Evolutionary conservation across 2,888 invertebrate species (phyloP), one percentile per base, ranked within the genome.

Genomic region (Ptilodon capucinus): DNA sequence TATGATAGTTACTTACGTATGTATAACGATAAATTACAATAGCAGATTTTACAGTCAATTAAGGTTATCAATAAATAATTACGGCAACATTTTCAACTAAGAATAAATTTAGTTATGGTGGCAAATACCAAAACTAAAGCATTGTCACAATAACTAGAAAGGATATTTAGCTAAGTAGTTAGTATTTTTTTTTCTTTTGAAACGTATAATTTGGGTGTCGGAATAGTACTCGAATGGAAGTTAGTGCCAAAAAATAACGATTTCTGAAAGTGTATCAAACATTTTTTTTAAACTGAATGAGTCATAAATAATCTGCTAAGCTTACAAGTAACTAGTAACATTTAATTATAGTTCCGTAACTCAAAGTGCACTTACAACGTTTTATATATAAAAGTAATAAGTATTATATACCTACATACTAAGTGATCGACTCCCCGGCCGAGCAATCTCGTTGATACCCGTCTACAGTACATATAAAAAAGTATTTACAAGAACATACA

Each of bases 401-500:
- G 81, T 85, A 86, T 85, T 85, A 78, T 84, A 39, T 35, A 32
- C 28, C 11, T 28, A 28, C 32, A 79, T 70, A 78, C 68, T 83
- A 80, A 79, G 83, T 85, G 80, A 72, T 64, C 70, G 71, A 64
- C 63, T 70, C 78, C 75, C 76, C 73, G 76, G 74, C 79, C 86
- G 87, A 86, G 86, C 79, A 74, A 74, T 63, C 47, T 78, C 81
- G 88, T 86, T 88, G 78, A 81, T 60, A 71, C 79, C 80, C 79
- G 74, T 79, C 80, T 79, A 84, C 87, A 85, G 77, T 85, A 85
- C 81, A 81, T 83, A 81, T 81, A 86, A 68, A 81, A 81, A 86
- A 84, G 76, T 90, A 89, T 90, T 87, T 89, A 89, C 88, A 88
- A 84, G 76, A 79, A 81, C 86, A 82, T 80, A 86, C 86, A 83